Evolutionary conservation across 2,797 vertebrate species (phyloP).

Genomic region (Sebastes oblongus): DNA sequence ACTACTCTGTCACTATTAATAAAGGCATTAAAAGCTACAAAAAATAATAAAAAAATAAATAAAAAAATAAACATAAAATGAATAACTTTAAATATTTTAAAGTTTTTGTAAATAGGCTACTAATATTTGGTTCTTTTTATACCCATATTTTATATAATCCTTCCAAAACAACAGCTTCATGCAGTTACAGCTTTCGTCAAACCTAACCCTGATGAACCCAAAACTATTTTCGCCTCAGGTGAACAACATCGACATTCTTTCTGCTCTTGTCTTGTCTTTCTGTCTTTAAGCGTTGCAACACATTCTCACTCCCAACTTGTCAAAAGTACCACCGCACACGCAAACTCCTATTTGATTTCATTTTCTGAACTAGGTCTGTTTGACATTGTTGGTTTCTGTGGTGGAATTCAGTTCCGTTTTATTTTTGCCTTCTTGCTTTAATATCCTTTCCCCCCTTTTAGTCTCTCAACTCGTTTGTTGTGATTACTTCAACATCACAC

Average conservation of each 20-base stretch:
- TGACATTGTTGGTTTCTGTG: background rate
- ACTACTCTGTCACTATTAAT: too few species aligned
- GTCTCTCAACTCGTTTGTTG: background rate
- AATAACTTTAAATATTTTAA: background rate
- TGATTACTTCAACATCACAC: background rate
- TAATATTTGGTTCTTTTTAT: background rate
- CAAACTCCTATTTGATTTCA: background rate
- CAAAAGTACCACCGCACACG: background rate
- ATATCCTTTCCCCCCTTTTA: background rate
- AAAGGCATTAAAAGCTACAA: too few species aligned
- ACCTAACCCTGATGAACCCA: background rate
- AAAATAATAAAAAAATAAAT: too few species aligned
- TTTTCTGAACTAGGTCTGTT: background rate
- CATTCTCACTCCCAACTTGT: background rate
- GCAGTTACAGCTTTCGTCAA: background rate
- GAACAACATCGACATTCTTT: background rate
- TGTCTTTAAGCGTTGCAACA: background rate
- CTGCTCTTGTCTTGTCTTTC: background rate
- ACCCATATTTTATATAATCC: too few species aligned
- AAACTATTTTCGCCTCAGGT: slow-evolving; percentile 11
- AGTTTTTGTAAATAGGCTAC: background rate
- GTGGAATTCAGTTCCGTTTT: background rate
- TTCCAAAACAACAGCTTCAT: background rate
- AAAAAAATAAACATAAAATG: background rate
- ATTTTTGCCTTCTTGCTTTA: too few species aligned